These are phyloP conservation scores for Sebastes elongatus DNA, from an alignment of 2,797 vertebrate species.

Conservation along the genomic window DNA sequence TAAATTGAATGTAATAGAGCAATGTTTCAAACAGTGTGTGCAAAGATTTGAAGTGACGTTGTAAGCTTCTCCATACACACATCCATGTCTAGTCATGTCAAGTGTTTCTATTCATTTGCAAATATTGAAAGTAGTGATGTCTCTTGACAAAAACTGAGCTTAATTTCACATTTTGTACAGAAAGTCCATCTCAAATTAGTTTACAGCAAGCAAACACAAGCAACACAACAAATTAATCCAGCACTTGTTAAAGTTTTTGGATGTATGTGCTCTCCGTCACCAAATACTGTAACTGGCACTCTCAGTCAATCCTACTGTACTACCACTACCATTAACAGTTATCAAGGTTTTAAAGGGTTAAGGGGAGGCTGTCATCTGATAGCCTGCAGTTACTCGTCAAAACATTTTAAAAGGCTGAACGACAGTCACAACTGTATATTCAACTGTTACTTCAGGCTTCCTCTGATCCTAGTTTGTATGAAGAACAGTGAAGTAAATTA, in stretches of 20 bases:
- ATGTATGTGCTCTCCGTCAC: not conserved
- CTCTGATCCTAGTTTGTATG: not conserved
- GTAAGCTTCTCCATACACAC: not conserved
- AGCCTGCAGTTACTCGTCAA: not conserved
- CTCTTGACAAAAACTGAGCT: not conserved
- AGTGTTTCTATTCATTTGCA: not conserved
- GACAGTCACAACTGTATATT: not conserved
- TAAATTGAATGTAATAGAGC: not conserved
- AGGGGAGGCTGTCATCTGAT: not conserved
- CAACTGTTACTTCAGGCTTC: not conserved
- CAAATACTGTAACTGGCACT: not conserved
- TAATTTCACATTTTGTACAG: not conserved
- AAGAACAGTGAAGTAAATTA: not conserved
- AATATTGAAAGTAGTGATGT: not conserved
- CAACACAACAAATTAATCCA: not conserved
- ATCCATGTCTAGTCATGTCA: not conserved
- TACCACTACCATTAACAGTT: not conserved
- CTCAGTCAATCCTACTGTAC: not conserved
- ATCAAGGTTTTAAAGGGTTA: not conserved
- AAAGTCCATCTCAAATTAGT: not conserved
- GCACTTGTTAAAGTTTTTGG: not conserved
- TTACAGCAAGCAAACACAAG: not conserved
- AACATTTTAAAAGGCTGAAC: not conserved
- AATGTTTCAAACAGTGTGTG: not conserved
- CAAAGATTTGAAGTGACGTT: not conserved